Base-by-base conservation (phyloP, 2,113 vertebrate genomes). In the Anoura caudifer region DNA sequence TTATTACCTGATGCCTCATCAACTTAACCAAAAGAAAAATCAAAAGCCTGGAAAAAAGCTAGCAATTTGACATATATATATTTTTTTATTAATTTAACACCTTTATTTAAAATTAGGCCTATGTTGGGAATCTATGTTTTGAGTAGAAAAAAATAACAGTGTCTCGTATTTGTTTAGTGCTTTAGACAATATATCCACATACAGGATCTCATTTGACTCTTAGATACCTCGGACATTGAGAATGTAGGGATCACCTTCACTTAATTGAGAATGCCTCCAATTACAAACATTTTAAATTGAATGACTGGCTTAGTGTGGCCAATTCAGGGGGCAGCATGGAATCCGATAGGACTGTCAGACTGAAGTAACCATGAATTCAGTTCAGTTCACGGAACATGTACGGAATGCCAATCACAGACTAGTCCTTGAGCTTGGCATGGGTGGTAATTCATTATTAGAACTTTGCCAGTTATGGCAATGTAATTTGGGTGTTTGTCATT, bases 21-120 rank as follows among this genome's bases (percentile, higher is more conserved):
- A 97, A 90, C 87, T 82, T 97, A 97, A 65, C 70, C 91, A 28
- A 76, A 70, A 89, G 65, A 98, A 94, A 94, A 95, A 96, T 87
- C 43, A 97, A 96, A 96, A 89, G 59, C 97, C 76, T 26, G 91
- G 65, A 96, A 98, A 90, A 93, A 36, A 86, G 98, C 82, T 19
- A 98, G 97, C 96, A 96, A 97, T 4, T 72, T 98, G 73, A 97
- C 73, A 80, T 99, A 98, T 36, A 98, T n/a, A n/a, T n/a, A 97
- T 95, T 98, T 99, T 99, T 99, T 95, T 5, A 92, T 87, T 98
- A 94, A 61, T 98, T 80, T 99, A 97, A 97, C 61, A 81, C 83
- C 56, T 94, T 96, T 94, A 96, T 1, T 97, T 94, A 93, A 93
- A 89, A 77, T 95, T 87, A 94, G 95, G 16, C 17, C 16, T 72